These are phyloP conservation scores for Pyralis farinalis DNA, from an alignment of 2,888 invertebrate genomes.

Conservation along the genomic window DNA sequence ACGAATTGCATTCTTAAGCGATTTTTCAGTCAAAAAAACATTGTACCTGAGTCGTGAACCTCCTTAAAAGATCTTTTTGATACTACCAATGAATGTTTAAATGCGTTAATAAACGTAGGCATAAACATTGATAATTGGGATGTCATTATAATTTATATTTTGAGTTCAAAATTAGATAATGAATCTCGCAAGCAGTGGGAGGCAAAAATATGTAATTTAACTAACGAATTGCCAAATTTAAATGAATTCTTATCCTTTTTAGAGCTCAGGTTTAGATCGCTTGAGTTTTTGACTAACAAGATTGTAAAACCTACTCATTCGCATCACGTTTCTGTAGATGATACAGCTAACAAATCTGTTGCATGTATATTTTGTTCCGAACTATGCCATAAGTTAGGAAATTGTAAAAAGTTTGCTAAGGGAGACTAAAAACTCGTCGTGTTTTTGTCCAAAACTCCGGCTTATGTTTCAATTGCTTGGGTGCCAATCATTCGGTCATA, in stretches of 20 bases:
- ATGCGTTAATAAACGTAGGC: not conserved
- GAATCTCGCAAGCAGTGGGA: constrained; percentile 10
- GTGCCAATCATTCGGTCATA: not conserved
- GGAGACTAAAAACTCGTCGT: not conserved
- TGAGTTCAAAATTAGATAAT: constrained; percentile 10
- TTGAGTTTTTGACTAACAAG: constrained; percentile 7
- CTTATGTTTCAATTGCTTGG: constrained; percentile 9
- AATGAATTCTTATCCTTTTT: constrained; percentile 3
- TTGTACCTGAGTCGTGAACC: not conserved
- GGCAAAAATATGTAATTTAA: not conserved
- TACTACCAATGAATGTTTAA: constrained; percentile 3
- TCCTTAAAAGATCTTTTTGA: constrained; percentile 1
- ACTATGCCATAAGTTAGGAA: constrained; percentile 8
- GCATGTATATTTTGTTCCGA: constrained; percentile 6
- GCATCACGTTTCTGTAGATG: not conserved
- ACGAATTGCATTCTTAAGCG: constrained; percentile 5
- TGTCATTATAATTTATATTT: constrained; percentile 6
- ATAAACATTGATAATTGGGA: constrained; percentile 3
- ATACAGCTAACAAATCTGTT: not conserved
- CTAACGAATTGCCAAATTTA: constrained; percentile 4
- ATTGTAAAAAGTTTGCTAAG: constrained; percentile 5
- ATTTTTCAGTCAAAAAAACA: constrained; percentile 2
- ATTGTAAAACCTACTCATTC: not conserved
- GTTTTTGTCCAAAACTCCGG: constrained; percentile 4
- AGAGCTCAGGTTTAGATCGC: constrained; percentile 7